Evolutionary conservation across 30 jellyfish, hydroid and myxozoan genomes (phyloP).

Genomic region (Haliclystus octoradiatus): DNA sequence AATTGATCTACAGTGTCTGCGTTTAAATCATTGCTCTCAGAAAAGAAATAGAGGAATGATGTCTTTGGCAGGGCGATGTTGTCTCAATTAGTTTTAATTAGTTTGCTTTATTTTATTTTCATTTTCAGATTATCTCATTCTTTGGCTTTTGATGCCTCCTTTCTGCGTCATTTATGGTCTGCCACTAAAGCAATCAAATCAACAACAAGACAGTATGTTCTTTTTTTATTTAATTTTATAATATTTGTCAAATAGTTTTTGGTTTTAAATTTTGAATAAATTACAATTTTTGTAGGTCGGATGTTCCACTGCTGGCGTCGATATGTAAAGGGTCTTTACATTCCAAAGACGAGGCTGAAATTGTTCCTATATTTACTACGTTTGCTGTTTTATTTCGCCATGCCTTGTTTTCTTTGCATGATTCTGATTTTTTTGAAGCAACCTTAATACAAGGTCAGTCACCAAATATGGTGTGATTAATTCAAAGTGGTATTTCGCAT

Average conservation of each 20-base stretch:
- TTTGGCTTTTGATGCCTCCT: no score
- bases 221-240: no score
- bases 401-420: constrained; percentile 74
- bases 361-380: constrained; percentile 31
- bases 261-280: not conserved
- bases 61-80: not conserved
- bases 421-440: constrained; percentile 52
- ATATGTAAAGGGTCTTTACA: constrained; percentile 40
- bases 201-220: no score
- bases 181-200: no score
- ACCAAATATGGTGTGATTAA: no score
- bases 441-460: no score
- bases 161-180: not conserved
- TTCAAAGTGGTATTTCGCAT: no score
- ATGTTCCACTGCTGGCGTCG: constrained; percentile 23
- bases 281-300: constrained; percentile 18
- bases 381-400: constrained; percentile 53
- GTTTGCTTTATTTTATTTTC: not conserved
- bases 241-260: not conserved
- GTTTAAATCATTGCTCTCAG: no score
- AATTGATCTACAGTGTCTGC: no score
- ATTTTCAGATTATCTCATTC: constrained; percentile 7
- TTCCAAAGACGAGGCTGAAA: constrained; percentile 20
- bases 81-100: no score
- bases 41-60: no score